phyloP scores from a whole-genome alignment of 2,888 invertebrate species.

The Labia minor region DNA sequence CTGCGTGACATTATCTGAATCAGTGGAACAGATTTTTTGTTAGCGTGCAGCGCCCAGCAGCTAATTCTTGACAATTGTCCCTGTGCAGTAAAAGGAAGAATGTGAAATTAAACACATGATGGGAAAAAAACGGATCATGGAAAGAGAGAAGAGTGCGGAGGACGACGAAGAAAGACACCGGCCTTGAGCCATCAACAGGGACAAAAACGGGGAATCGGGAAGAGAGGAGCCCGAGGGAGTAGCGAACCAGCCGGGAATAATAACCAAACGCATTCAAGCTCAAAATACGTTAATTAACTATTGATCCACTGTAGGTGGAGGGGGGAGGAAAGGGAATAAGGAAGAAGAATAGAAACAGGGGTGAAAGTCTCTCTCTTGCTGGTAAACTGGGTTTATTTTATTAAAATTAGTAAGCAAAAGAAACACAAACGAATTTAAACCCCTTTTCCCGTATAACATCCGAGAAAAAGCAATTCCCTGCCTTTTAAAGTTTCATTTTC shows the following conservation, averaged over 20 bases:
- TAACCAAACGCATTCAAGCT: conserved; percentile 22
- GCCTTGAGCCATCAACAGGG: background rate
- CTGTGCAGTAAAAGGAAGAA: background rate
- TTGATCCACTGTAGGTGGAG: too few relatives aligned
- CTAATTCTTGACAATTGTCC: conserved; percentile 13
- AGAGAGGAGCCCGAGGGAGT: background rate
- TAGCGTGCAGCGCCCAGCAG: background rate
- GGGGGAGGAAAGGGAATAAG: background rate
- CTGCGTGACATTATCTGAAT: conserved; percentile 5
- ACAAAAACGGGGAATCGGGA: background rate
- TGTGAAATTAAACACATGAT: background rate
- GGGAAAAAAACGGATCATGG: background rate
- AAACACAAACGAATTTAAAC: too few relatives aligned
- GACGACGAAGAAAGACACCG: background rate
- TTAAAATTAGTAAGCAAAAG: too few relatives aligned
- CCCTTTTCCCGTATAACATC: too few relatives aligned
- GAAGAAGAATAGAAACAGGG: background rate
- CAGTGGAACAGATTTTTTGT: conserved; percentile 5
- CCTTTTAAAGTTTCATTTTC: too few relatives aligned
- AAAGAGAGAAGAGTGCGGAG: background rate
- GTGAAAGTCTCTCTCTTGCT: too few relatives aligned
- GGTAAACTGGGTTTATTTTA: too few relatives aligned
- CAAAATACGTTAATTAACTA: conserved; percentile 24
- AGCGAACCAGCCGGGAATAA: conserved; percentile 17
- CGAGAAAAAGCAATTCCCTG: too few relatives aligned